Conservation (phyloP, 2,888 invertebrate species). For the Diloba caeruleocephala region DNA sequence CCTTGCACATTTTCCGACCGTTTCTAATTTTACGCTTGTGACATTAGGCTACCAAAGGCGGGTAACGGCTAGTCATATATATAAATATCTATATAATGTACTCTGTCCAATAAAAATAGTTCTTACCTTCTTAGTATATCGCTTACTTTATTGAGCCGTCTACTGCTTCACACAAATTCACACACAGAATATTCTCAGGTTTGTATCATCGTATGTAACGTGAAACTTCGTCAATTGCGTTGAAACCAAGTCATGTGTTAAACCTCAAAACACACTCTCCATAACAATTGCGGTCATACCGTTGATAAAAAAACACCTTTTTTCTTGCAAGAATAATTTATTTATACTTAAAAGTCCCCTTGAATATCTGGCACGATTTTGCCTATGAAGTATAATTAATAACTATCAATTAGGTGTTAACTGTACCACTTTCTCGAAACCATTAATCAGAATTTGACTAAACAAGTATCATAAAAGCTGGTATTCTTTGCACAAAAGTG, state of each 20-base stretch:
- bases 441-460: slow-evolving; percentile 42
- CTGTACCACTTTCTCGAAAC: slow-evolving; percentile 19
- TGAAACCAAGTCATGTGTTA: slow-evolving; percentile 46
- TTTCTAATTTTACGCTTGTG: too few relatives aligned
- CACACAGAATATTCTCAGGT: slow-evolving; percentile 42
- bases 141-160: slow-evolving; percentile 28
- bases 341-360: slow-evolving; percentile 14
- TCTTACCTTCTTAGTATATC: too few relatives aligned
- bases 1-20: too few relatives aligned
- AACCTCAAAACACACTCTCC: slow-evolving; percentile 56
- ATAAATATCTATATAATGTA: too few relatives aligned
- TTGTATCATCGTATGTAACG: slow-evolving; percentile 46
- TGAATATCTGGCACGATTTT: slow-evolving; percentile 6
- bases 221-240: slow-evolving; percentile 41
- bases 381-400: slow-evolving; percentile 35
- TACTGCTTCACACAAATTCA: slow-evolving; percentile 36
- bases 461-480: slow-evolving; percentile 21
- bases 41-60: too few relatives aligned
- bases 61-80: too few relatives aligned
- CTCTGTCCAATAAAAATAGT: too few relatives aligned
- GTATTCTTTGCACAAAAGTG: not conserved
- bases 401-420: slow-evolving; percentile 41
- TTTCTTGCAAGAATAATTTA: too few relatives aligned
- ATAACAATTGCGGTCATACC: slow-evolving; percentile 42
- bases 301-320: too few relatives aligned